Evolutionary conservation across 1,140 invertebrate genomes (phyloP).

Genomic region (Heliconius eleuchia): DNA sequence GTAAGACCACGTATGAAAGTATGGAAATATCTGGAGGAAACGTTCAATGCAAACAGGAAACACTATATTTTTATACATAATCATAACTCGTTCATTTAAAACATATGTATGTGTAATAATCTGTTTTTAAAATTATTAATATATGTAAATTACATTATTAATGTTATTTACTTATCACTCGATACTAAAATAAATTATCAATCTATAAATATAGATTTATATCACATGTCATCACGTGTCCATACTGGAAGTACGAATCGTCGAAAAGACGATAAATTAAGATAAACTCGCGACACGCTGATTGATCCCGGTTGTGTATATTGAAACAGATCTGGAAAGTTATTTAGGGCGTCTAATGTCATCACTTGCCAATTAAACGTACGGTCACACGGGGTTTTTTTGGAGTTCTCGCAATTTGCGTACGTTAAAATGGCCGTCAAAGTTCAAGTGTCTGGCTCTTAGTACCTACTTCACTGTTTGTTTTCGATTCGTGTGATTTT

Average conservation of each 20-base stretch:
- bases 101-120: background rate
- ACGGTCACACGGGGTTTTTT: slow-evolving; percentile 51
- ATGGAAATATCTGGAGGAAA: slow-evolving; percentile 7
- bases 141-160: background rate
- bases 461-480: background rate
- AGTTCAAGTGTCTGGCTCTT: slow-evolving; percentile 4
- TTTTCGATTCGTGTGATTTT: background rate
- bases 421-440: slow-evolving; percentile 25
- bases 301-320: slow-evolving; percentile 25
- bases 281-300: slow-evolving; percentile 12
- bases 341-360: slow-evolving; percentile 62
- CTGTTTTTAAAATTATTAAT: slow-evolving; percentile 6
- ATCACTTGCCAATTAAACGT: slow-evolving; percentile 57
- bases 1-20: background rate
- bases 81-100: background rate
- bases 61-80: background rate
- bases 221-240: background rate
- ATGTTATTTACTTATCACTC: background rate
- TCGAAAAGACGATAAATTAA: slow-evolving; percentile 9
- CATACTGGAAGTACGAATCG: background rate
- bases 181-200: background rate
- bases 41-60: background rate
- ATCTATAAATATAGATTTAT: background rate
- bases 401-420: slow-evolving; percentile 40
- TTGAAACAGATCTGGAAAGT: slow-evolving; percentile 35